Conservation (phyloP, 2,113 vertebrate species). For the Cavia aperea region DNA sequence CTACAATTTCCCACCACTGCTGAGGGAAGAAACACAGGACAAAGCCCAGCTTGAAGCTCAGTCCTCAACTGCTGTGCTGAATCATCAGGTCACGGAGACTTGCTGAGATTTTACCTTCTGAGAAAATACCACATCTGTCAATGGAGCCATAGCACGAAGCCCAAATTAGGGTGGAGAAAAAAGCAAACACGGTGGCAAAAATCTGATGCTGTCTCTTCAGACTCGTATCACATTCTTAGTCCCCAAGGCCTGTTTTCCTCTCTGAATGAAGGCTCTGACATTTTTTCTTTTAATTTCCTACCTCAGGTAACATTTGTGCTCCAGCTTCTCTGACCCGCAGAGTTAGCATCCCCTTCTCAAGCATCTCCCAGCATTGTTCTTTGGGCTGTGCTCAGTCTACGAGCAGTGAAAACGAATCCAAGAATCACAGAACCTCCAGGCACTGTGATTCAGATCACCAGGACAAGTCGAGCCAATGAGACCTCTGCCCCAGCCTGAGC, state of each 20-base stretch:
- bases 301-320: too few species aligned
- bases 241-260: too few species aligned
- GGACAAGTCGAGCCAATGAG: background rate
- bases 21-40: too few species aligned
- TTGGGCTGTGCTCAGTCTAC: accelerated
- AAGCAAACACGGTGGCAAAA: accelerated
- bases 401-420: background rate
- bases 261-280: background rate
- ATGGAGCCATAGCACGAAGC: background rate
- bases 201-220: background rate
- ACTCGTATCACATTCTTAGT: background rate
- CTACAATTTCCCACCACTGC: background rate
- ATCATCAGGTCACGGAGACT: background rate
- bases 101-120: background rate
- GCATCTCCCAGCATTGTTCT: background rate
- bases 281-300: too few species aligned
- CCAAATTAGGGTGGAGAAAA: background rate
- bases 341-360: too few species aligned
- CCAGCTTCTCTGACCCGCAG: background rate
- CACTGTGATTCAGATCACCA: background rate
- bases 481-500: background rate
- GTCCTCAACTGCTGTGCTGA: background rate
- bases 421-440: background rate
- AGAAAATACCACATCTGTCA: background rate
- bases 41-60: background rate